Percentiles rank a stretch among this genome's conserved stretches.
These are phyloP conservation scores for Tipula lateralis DNA, from an alignment of 2,888 invertebrate species.

Conservation along the genomic window DNA sequence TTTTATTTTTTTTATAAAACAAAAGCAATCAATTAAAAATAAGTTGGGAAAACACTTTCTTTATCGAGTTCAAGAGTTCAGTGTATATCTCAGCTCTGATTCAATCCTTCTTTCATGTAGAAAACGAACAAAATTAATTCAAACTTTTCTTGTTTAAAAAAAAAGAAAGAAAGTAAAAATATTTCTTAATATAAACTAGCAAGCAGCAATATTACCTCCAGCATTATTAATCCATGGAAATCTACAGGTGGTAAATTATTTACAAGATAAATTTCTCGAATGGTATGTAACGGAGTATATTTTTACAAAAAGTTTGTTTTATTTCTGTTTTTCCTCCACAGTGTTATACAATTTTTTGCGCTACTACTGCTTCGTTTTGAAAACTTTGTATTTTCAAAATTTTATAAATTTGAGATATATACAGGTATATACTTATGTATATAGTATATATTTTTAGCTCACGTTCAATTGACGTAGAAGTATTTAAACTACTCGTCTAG, in stretches of 20 bases:
- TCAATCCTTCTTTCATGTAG: background rate
- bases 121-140: conserved; percentile 14
- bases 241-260: conserved; percentile 24
- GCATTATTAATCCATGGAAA: conserved; percentile 24
- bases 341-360: background rate
- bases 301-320: background rate
- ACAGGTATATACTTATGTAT: background rate
- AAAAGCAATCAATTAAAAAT: background rate
- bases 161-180: background rate
- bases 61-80: background rate
- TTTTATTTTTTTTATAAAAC: too few relatives aligned
- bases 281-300: background rate
- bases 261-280: conserved; percentile 2
- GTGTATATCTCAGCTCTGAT: background rate
- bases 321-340: background rate
- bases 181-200: background rate
- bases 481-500: conserved; percentile 1
- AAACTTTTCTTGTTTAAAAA: background rate
- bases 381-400: background rate
- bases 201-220: background rate
- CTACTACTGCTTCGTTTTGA: background rate
- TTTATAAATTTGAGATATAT: too few relatives aligned
- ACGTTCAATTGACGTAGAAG: background rate
- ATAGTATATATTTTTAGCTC: background rate
- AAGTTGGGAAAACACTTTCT: background rate